Conservation (phyloP, 1,140 invertebrate genomes). For the Pogonognathellus flavescens region DNA sequence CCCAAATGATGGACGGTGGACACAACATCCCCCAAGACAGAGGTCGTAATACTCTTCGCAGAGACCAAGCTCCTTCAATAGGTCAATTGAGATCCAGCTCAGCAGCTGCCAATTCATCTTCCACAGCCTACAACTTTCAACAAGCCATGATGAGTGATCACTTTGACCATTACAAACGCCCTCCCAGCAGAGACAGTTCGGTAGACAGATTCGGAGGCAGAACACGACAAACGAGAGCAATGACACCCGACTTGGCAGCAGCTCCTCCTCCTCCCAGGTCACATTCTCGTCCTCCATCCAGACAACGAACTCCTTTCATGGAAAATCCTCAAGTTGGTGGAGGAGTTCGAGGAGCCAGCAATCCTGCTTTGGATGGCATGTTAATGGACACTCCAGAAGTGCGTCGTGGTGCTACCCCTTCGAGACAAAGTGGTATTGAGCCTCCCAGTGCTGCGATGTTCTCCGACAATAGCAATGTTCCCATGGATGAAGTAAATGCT, state of each 20-base stretch:
- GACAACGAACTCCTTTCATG: slow-evolving; percentile 66
- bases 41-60: slow-evolving; percentile 59
- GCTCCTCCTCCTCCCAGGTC: slow-evolving; percentile 75
- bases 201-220: slow-evolving; percentile 80
- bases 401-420: slow-evolving; percentile 62
- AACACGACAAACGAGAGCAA: slow-evolving; percentile 68
- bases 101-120: slow-evolving; percentile 68
- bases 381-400: slow-evolving; percentile 47
- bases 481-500: slow-evolving; percentile 78
- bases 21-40: slow-evolving; percentile 45
- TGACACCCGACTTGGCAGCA: slow-evolving; percentile 69
- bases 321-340: slow-evolving; percentile 50
- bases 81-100: slow-evolving; percentile 56
- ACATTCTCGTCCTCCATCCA: slow-evolving; percentile 75
- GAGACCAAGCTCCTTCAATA: slow-evolving; percentile 66
- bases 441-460: slow-evolving; percentile 38
- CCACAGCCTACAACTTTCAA: slow-evolving; percentile 70
- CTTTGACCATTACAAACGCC: slow-evolving; percentile 91
- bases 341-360: slow-evolving; percentile 73
- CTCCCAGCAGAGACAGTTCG: slow-evolving; percentile 87
- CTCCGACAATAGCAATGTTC: slow-evolving; percentile 51
- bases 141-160: slow-evolving; percentile 76
- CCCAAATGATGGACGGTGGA: slow-evolving; percentile 58
- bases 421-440: slow-evolving; percentile 53
- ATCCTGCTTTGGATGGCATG: slow-evolving; percentile 68